These are phyloP conservation scores for Leptodactylus fallax DNA, from an alignment of 2,797 vertebrate genomes.

Conservation along the genomic window DNA sequence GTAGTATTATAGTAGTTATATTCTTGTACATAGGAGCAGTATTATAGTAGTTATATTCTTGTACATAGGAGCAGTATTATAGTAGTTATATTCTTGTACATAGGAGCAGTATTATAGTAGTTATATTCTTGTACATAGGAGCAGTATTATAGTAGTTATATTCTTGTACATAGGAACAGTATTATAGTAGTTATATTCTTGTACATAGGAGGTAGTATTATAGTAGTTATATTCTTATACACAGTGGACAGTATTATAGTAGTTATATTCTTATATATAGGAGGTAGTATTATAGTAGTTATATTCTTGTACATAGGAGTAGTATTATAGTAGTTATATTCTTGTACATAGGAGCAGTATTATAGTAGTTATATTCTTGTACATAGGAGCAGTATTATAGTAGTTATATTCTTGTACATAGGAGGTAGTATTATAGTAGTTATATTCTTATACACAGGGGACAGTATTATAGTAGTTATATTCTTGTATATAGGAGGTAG, in stretches of 20 bases:
- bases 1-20: constrained; percentile 13
- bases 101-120: neutral
- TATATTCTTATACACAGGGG: neutral
- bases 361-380: constrained; percentile 7
- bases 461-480: constrained; percentile 10
- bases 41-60: constrained; percentile 16
- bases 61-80: neutral
- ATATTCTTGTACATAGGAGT: neutral
- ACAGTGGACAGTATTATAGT: neutral
- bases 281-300: neutral
- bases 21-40: neutral
- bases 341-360: constrained; percentile 2
- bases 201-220: neutral
- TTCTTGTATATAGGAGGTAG: neutral
- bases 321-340: constrained; percentile 23
- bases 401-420: constrained; percentile 15
- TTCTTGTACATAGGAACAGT: neutral
- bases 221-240: constrained; percentile 8
- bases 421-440: neutral
- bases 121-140: neutral
- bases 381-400: neutral
- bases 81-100: constrained; percentile 8
- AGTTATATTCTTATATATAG: constrained; percentile 21
- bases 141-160: constrained; percentile 16
- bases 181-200: constrained; percentile 6